Conservation (phyloP, 2,113 vertebrate genomes). For the Pagrus major region DNA sequence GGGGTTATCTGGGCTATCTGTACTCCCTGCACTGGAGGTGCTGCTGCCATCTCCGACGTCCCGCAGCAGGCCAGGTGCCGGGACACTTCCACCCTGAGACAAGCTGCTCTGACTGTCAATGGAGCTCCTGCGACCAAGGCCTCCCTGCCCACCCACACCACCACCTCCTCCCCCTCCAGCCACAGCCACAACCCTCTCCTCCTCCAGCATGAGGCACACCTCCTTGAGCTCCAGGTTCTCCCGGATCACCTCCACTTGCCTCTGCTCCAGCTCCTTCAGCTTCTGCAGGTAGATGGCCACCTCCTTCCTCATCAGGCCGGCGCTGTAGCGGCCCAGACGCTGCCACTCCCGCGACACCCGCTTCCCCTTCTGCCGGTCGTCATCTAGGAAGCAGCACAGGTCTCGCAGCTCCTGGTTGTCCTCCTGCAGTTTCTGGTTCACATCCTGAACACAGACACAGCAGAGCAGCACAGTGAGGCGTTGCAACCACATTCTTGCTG, state of each 20-base stretch:
- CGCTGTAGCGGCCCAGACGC: slow-evolving; percentile 93
- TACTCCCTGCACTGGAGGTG: slow-evolving; percentile 94
- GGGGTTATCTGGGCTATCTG: slow-evolving; percentile 91
- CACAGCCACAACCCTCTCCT: slow-evolving; percentile 83
- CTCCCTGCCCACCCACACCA: slow-evolving; percentile 27
- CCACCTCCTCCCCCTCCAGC: slow-evolving; percentile 58
- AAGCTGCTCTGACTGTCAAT: slow-evolving; percentile 94
- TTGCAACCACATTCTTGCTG: background rate
- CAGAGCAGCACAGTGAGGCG: slow-evolving; percentile 4
- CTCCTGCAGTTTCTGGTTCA: slow-evolving; percentile 98
- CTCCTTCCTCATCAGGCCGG: slow-evolving; percentile 94
- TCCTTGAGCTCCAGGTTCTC: slow-evolving; percentile 97
- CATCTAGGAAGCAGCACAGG: slow-evolving; percentile 97
- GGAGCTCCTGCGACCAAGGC: slow-evolving; percentile 89
- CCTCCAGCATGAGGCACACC: slow-evolving; percentile 93
- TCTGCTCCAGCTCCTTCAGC: slow-evolving; percentile 93
- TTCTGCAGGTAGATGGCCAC: slow-evolving; percentile 95
- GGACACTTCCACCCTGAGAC: slow-evolving; percentile 78
- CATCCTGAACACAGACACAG: slow-evolving; percentile 88
- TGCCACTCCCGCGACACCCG: slow-evolving; percentile 97
- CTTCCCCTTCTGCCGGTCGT: slow-evolving; percentile 97
- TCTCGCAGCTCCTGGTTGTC: slow-evolving; percentile 98
- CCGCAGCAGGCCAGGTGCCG: slow-evolving; percentile 83
- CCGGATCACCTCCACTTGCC: slow-evolving; percentile 92
- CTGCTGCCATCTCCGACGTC: slow-evolving; percentile 96